Evolutionary conservation across 2,888 invertebrate genomes (phyloP).

Genomic region (Rhagium mordax): DNA sequence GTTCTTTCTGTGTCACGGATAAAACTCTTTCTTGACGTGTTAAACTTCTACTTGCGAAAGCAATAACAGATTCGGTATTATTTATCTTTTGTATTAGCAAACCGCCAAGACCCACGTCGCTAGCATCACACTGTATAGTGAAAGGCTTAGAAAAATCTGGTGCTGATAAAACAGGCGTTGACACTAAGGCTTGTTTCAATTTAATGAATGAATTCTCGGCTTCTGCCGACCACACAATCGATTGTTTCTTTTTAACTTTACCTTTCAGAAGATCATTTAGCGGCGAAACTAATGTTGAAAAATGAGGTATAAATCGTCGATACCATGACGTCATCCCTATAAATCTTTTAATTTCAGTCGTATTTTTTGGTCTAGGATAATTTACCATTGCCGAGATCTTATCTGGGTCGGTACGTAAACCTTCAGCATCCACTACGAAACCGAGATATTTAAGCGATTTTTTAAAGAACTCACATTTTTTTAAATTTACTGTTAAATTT

Average conservation of each 20-base stretch:
- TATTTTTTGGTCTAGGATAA: conserved; percentile 42
- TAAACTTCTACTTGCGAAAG: neutral
- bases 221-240: neutral
- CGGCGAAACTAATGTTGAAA: conserved; percentile 37
- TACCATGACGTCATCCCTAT: conserved; percentile 11
- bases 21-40: conserved; percentile 19
- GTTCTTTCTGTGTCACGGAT: conserved; percentile 54
- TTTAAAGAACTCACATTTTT: conserved; percentile 53
- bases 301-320: neutral
- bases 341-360: neutral
- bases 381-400: conserved; percentile 34
- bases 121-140: neutral
- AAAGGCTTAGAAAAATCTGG: neutral
- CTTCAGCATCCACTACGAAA: conserved; percentile 21
- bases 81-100: neutral
- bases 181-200: neutral
- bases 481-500: conserved; percentile 33
- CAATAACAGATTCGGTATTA: neutral
- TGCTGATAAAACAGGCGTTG: neutral
- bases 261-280: conserved; percentile 18
- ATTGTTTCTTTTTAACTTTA: neutral
- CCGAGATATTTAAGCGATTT: conserved; percentile 52
- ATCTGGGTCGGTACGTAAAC: neutral
- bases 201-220: neutral
- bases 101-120: neutral